phyloP scores from a whole-genome alignment of 2,113 vertebrate species.

The Rhinolophus ferrumequinum region DNA sequence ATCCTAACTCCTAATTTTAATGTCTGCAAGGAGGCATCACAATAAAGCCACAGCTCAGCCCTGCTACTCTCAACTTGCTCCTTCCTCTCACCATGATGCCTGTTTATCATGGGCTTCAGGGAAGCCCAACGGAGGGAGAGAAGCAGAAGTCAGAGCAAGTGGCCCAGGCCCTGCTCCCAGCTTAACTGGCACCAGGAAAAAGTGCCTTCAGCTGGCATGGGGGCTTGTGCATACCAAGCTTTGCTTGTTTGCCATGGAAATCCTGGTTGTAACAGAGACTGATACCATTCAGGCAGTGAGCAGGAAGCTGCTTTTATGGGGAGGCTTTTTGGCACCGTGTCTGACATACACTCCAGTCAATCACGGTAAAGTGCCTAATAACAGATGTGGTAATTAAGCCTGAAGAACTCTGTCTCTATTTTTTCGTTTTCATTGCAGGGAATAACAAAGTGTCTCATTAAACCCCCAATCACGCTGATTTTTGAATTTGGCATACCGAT shows the following conservation, averaged over 20 bases:
- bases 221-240: not conserved
- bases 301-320: constrained; percentile 71
- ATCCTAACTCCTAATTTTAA: not conserved
- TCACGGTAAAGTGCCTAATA: constrained; percentile 85
- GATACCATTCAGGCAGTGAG: constrained; percentile 74
- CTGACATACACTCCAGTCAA: constrained; percentile 86
- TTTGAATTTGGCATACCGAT: constrained; percentile 70
- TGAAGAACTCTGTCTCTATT: constrained; percentile 83
- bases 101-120: not conserved
- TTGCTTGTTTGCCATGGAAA: constrained; percentile 66
- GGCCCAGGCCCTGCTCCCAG: not conserved
- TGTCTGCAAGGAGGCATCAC: constrained; percentile 6
- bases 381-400: constrained; percentile 87
- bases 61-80: not conserved
- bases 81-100: not conserved
- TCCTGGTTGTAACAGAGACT: constrained; percentile 67
- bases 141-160: not conserved
- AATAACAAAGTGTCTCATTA: constrained; percentile 85
- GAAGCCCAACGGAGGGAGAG: not conserved
- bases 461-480: constrained; percentile 67
- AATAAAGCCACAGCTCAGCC: not conserved
- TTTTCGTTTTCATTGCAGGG: constrained; percentile 82
- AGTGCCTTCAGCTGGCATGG: constrained; percentile 51
- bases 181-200: not conserved
- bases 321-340: constrained; percentile 81